Conservation (phyloP, 2,888 invertebrate species). For the Pandemis corylana region DNA sequence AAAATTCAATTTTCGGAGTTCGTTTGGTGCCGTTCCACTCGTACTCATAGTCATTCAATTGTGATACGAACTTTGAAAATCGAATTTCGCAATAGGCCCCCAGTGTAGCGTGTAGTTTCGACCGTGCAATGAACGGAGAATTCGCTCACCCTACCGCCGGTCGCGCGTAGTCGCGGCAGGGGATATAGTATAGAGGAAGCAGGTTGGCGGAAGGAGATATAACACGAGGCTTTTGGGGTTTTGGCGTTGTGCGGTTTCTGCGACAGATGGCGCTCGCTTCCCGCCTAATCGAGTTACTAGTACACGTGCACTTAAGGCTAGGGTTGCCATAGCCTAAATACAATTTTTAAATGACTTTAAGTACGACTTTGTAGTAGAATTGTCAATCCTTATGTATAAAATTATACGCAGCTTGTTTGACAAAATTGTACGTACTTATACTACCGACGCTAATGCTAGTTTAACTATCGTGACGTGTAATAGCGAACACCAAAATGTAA, state of each 20-base stretch:
- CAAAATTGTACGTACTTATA: neutral
- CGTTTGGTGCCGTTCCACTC: too few relatives aligned
- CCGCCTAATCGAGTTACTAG: slow-evolving; percentile 60
- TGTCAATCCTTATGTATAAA: neutral
- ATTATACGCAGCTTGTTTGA: neutral
- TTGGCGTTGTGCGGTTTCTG: slow-evolving; percentile 61
- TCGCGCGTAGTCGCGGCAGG: neutral
- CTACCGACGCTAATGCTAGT: slow-evolving; percentile 2
- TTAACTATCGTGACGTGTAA: neutral
- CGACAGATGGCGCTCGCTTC: slow-evolving; percentile 65
- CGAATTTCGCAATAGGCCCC: too few relatives aligned
- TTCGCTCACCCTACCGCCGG: neutral
- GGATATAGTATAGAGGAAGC: slow-evolving; percentile 62
- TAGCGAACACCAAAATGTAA: neutral
- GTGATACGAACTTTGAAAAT: too few relatives aligned
- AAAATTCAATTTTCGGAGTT: too few relatives aligned
- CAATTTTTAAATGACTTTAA: too few relatives aligned
- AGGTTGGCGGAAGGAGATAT: slow-evolving; percentile 71
- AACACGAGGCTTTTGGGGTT: slow-evolving; percentile 71
- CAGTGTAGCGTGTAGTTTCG: neutral
- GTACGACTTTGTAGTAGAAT: neutral
- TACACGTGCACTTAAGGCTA: slow-evolving; percentile 25
- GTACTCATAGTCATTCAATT: too few relatives aligned
- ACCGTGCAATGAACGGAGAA: neutral
- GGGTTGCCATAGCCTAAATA: neutral